Evolutionary conservation across 2,113 vertebrate species (phyloP).

Genomic region (Halichoerus grypus): DNA sequence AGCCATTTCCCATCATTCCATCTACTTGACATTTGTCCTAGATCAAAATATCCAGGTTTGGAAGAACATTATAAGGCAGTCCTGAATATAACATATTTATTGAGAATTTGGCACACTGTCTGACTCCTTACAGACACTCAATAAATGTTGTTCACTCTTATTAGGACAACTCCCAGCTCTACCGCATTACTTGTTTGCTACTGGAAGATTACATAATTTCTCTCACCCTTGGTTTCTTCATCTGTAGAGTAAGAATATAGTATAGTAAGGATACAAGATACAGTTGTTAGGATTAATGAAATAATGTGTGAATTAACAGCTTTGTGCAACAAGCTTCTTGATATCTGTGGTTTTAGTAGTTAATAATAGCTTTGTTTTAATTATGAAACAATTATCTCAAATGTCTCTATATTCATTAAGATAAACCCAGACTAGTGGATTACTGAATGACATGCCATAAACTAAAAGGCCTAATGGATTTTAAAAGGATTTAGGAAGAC

Average conservation of each 20-base stretch:
- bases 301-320: background rate
- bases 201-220: background rate
- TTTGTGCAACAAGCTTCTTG: background rate
- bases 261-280: background rate
- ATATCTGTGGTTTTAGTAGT: background rate
- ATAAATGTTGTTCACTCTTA: background rate
- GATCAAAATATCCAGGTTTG: background rate
- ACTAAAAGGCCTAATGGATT: background rate
- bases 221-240: background rate
- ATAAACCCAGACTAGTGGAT: background rate
- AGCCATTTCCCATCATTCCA: background rate
- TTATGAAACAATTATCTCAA: background rate
- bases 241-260: background rate
- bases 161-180: background rate
- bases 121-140: background rate
- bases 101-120: background rate
- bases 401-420: background rate
- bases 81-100: background rate
- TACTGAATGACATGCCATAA: background rate
- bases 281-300: background rate
- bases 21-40: background rate
- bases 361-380: background rate
- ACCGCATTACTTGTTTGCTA: background rate
- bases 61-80: accelerated
- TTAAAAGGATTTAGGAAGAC: background rate